Conservation (phyloP, 2,888 invertebrate species). For the Dione vanillae region DNA sequence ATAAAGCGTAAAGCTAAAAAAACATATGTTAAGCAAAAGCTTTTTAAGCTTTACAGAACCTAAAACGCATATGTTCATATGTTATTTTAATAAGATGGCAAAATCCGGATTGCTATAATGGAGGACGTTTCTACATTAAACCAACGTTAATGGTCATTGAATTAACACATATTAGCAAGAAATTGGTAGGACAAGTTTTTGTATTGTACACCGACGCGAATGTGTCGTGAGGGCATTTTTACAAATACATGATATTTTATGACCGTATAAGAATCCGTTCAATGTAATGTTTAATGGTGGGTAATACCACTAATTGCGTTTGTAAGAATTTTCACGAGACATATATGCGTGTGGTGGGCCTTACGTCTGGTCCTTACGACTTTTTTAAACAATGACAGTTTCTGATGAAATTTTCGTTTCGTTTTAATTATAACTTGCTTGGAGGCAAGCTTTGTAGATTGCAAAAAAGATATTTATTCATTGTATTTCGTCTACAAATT, state of each 20-base stretch:
- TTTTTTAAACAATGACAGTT: not conserved
- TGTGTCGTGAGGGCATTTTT: conserved; percentile 34
- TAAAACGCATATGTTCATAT: too few species aligned
- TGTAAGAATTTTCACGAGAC: conserved; percentile 43
- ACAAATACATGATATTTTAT: conserved; percentile 43
- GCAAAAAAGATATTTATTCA: not conserved
- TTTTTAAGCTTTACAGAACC: too few species aligned
- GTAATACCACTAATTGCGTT: conserved; percentile 48
- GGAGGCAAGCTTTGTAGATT: not conserved
- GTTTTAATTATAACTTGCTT: not conserved
- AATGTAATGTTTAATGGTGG: conserved; percentile 45
- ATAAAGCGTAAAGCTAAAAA: too few species aligned
- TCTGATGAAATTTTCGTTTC: not conserved
- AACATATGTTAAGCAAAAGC: too few species aligned
- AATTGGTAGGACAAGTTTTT: conserved; percentile 26
- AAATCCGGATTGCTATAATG: conserved; percentile 8
- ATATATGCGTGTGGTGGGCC: conserved; percentile 36
- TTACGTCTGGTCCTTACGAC: conserved; percentile 40
- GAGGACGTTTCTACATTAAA: conserved; percentile 7
- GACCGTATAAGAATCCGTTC: conserved; percentile 44
- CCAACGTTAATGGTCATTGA: conserved; percentile 16
- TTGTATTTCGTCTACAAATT: too few species aligned
- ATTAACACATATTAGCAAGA: conserved; percentile 22
- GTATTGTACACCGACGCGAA: conserved; percentile 7
- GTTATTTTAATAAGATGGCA: not conserved